Base-by-base conservation (phyloP, 2,113 vertebrate species). In the Mystacornis crossleyi region DNA sequence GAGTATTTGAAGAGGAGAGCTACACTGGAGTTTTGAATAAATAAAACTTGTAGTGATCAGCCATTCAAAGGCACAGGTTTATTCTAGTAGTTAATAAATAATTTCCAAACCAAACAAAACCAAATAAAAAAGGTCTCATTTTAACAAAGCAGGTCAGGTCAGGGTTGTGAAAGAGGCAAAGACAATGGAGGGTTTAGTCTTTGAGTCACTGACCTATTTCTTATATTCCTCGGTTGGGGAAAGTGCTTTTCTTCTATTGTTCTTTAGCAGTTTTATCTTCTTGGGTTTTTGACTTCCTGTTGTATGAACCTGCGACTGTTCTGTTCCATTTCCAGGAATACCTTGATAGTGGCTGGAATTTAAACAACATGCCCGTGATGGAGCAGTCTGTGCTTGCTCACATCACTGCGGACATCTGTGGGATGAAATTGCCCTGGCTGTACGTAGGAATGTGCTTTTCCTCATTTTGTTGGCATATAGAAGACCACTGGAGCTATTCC, bases 381-480 rank as follows among this genome's bases (percentile, higher is more conserved):
- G 98, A 99, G 75, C 99, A 99, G 2, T 99, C 99, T 47, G 99
- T 99, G 6, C 98, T 99, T 86, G 99, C 99, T 79, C 99, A 99
- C 54, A 99, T 99, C 73, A 99, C 99, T 18, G 99, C 99, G 6
- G 99, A 99, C 97, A 99, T 99, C 94, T 99, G 99, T 87, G 99
- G 99, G 71, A 99, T 99, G 99, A 99, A 99, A 12, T 97, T 99
- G 70, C 99, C 99, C 4, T 99, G 99, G 99, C 98, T 99, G 3
- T 99, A 99, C 2, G 99, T 99, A 8, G 99, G 99, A 90, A 99
- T 99, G 99, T 99, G 99, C 97, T 99, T 99, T 97, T 99, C 99
- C 50, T 99, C 99, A 14, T 99, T 99, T 96, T 99, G 99, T 92
- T 99, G 99, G 99, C 99, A 99, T 94, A 99, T 99, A 45, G 99